Percentiles rank a stretch among this genome's conserved stretches.
Evolutionary conservation across 2,113 vertebrate genomes (phyloP).

Genomic region (Isurus oxyrinchus): DNA sequence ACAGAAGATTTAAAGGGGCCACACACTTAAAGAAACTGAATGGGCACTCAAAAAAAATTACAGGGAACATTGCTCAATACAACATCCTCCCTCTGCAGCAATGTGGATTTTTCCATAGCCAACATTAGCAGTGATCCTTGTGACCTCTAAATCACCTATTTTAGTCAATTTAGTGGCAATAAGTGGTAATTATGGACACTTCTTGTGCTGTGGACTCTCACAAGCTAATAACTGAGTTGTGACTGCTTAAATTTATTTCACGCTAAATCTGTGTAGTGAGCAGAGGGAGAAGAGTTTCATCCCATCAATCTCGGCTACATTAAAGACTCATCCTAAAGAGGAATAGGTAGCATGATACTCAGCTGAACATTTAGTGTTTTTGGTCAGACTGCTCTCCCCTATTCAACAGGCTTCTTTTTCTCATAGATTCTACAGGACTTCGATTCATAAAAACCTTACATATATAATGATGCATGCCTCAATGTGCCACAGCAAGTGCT

Average conservation of each 20-base stretch:
- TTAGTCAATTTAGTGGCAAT: conserved; percentile 4
- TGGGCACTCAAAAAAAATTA: not conserved
- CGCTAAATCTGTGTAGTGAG: not conserved
- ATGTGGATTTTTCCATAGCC: not conserved
- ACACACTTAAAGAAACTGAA: not conserved
- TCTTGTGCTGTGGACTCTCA: not conserved
- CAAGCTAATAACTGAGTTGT: not conserved
- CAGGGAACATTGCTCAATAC: not conserved
- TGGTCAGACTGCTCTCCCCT: not conserved
- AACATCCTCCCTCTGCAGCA: not conserved
- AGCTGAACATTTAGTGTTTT: not conserved
- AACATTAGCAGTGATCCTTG: not conserved
- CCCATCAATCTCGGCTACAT: not conserved
- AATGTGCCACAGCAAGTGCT: not conserved
- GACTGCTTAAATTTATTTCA: not conserved
- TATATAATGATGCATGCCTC: not conserved
- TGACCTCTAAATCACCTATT: not conserved
- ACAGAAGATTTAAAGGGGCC: not conserved
- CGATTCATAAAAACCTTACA: not conserved
- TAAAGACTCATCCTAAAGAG: not conserved
- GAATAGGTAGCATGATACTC: not conserved
- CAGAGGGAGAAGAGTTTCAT: not conserved
- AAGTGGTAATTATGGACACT: not conserved
- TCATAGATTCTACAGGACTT: not conserved
- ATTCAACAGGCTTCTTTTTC: not conserved